Conservation (phyloP, 2,797 vertebrate species). For the Yasuhikotakia modesta region DNA sequence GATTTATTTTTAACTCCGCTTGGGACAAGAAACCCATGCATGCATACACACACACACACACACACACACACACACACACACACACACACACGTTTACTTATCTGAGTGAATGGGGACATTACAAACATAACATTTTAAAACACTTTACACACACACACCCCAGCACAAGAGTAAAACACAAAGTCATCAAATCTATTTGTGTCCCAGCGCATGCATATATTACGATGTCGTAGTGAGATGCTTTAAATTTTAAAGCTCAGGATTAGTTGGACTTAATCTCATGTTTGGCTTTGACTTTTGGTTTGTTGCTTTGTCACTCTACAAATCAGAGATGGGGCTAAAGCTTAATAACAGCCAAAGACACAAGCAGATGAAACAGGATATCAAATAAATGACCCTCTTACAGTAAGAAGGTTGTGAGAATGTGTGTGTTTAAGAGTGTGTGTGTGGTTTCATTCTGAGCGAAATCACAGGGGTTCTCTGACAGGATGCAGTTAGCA, state of each 20-base stretch:
- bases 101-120: too few relatives aligned
- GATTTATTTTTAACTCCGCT: neutral
- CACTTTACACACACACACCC: too few relatives aligned
- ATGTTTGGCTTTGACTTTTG: neutral
- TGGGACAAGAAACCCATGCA: neutral
- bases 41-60: neutral
- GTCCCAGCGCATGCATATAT: neutral
- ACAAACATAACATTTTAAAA: too few relatives aligned
- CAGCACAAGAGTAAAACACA: neutral
- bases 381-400: conserved; percentile 3
- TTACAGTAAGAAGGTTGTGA: conserved; percentile 1
- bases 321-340: conserved; percentile 2
- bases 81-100: too few relatives aligned
- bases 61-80: neutral
- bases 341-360: neutral
- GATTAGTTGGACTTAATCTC: conserved; percentile 28
- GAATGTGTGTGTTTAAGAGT: neutral
- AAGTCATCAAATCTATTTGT: neutral
- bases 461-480: conserved; percentile 16
- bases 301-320: conserved; percentile 13
- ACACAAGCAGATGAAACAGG: conserved; percentile 3
- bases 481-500: neutral
- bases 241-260: neutral
- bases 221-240: neutral
- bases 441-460: neutral